These are phyloP conservation scores for Lasaia peninsularis DNA, from an alignment of 1,140 invertebrate genomes.

Conservation along the genomic window DNA sequence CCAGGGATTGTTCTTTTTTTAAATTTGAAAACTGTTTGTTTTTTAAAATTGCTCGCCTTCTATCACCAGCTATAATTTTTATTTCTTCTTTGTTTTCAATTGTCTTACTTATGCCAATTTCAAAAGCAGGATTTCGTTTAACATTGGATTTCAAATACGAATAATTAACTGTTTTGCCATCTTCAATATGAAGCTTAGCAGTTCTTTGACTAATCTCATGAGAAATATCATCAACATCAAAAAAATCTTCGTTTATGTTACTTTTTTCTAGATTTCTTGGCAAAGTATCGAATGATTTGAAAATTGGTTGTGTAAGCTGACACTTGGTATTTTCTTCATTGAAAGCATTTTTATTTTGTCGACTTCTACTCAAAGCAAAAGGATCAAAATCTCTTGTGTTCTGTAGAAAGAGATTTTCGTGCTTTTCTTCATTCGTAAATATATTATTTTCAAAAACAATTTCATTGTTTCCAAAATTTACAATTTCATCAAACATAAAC, in stretches of 20 bases:
- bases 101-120: no score
- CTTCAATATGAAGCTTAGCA: background rate
- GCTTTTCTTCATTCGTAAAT: background rate
- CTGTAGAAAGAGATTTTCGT: conserved; percentile 21
- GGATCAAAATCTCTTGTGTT: conserved; percentile 18
- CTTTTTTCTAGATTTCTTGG: background rate
- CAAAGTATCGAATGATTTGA: background rate
- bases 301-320: background rate
- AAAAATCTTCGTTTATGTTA: background rate
- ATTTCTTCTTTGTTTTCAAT: background rate
- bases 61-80: background rate
- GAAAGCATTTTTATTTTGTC: background rate
- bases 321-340: background rate
- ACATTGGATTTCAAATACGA: background rate
- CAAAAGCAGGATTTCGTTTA: no score
- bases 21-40: background rate
- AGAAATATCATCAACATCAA: background rate
- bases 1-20: background rate
- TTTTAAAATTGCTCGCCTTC: background rate
- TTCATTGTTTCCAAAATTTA: background rate
- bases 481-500: conserved; percentile 13
- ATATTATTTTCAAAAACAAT: background rate
- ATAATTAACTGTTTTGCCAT: background rate
- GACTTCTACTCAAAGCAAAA: conserved; percentile 11
- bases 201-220: background rate